Evolutionary conservation across 2,888 invertebrate species (phyloP).

Genomic region (Cepaea hortensis): DNA sequence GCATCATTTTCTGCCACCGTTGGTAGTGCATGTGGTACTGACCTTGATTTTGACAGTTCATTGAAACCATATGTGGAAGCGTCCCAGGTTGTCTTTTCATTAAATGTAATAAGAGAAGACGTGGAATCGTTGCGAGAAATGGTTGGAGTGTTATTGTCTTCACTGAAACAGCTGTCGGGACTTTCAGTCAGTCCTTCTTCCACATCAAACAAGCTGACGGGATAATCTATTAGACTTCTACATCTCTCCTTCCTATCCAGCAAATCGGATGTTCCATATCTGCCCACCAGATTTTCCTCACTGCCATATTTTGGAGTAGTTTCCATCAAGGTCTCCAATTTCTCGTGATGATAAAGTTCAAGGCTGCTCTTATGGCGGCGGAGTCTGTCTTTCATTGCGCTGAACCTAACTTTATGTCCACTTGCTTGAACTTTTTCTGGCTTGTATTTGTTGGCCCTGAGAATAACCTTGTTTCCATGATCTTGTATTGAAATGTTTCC

Average conservation of each 20-base stretch:
- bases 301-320: conserved; percentile 59
- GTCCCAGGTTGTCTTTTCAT: not conserved
- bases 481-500: conserved; percentile 31
- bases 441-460: conserved; percentile 47
- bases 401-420: conserved; percentile 57
- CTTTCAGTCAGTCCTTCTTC: conserved; percentile 24
- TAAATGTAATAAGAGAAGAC: conserved; percentile 24
- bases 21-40: conserved; percentile 53
- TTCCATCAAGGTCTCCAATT: conserved; percentile 59
- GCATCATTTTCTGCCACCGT: conserved; percentile 55
- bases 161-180: conserved; percentile 36
- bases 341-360: conserved; percentile 60
- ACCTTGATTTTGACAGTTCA: conserved; percentile 51
- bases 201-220: conserved; percentile 8
- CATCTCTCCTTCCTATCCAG: conserved; percentile 48
- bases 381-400: conserved; percentile 62
- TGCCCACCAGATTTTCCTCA: conserved; percentile 61
- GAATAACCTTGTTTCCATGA: conserved; percentile 28
- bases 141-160: not conserved
- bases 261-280: not conserved
- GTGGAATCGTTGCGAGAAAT: conserved; percentile 31
- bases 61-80: conserved; percentile 32
- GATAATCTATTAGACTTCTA: conserved; percentile 53
- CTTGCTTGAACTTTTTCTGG: conserved; percentile 25
- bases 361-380: conserved; percentile 65